Evolutionary conservation across 2,113 vertebrate species (phyloP), one percentile per base, ranked within the genome.

Genomic region (Ceyx margarethae): DNA sequence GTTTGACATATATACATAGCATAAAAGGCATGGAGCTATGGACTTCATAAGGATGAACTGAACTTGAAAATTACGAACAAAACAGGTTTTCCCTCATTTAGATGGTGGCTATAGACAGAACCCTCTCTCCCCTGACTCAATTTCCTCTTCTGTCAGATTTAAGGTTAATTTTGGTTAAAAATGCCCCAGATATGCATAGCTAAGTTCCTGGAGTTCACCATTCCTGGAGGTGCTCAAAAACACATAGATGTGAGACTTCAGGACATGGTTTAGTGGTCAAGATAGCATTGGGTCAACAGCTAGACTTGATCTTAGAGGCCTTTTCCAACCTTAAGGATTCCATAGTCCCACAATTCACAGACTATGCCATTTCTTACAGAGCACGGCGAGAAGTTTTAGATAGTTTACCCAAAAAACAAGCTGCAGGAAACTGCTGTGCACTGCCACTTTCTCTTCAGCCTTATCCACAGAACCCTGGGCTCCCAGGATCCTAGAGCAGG

Each of bases 311-410:
- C 48, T 50, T 50, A 23, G 48, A 50, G 48, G 50, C 13, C 50
- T 51, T 26, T 51, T 51, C 23, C 50, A 51, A 26, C 23, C 50
- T 51, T 51, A 25, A 25, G 23, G 50, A 51, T 51, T 51, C 23
- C 25, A 25, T 51, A 20, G n/a, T 50, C 21, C 48, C 23, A 50
- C 20, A 20, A 23, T 60, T 69, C 40, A 33, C 40, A 43, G 2
- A 6, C 14, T 10, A 0, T 42, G 11, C 26, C 78, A 64, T 20
- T 54, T 19, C 26, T n/a, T 48, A 23, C 4, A 40, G 0, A 31
- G 20, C 16, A 23, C 0, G 7, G 64, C 26, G n/a, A 87, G 21
- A 4, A 17, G 14, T 5, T 68, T 75, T 6, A 94, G 8, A 29
- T 29, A 26, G 9, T 18, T 35, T 43, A 45, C 28, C 26, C 50